These are phyloP conservation scores for Myanophis thanlyinensis DNA, from an alignment of 2,113 vertebrate genomes.

Conservation along the genomic window DNA sequence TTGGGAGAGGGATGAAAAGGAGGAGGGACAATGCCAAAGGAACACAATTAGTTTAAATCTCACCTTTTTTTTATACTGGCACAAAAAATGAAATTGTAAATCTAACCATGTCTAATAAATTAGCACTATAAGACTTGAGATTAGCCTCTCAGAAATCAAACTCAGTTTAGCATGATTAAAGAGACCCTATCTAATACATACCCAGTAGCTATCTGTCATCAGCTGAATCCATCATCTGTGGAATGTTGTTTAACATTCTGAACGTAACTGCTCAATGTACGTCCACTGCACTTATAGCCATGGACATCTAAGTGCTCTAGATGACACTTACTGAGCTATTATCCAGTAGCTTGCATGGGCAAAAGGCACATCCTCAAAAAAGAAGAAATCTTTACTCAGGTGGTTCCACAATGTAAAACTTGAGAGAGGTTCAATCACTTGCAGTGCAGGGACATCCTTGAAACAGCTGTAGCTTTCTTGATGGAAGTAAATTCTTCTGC, in stretches of 20 bases:
- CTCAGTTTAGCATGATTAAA: slow-evolving; percentile 53
- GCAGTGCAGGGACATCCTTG: not conserved
- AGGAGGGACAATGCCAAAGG: slow-evolving; percentile 58
- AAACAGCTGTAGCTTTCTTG: not conserved
- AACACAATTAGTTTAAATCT: slow-evolving; percentile 74
- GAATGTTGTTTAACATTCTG: slow-evolving; percentile 14
- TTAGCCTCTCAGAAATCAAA: slow-evolving; percentile 67
- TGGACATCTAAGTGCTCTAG: not conserved
- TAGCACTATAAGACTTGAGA: slow-evolving; percentile 58
- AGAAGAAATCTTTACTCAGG: not conserved
- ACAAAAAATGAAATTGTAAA: slow-evolving; percentile 60
- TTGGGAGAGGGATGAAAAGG: slow-evolving; percentile 21
- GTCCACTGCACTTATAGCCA: not conserved
- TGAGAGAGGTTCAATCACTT: not conserved
- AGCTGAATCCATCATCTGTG: slow-evolving; percentile 18
- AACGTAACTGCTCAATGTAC: slow-evolving; percentile 2
- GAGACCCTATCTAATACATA: slow-evolving; percentile 52
- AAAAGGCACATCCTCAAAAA: not conserved
- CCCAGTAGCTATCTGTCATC: slow-evolving; percentile 12
- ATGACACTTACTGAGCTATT: not conserved
- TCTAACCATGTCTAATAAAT: slow-evolving; percentile 65
- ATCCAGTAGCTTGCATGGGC: not conserved
- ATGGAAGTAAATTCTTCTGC: not conserved
- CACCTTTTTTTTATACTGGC: slow-evolving; percentile 66
- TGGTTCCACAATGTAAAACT: not conserved